These are phyloP conservation scores for Nymphicus hollandicus DNA, from an alignment of 2,113 vertebrate species.

Conservation along the genomic window DNA sequence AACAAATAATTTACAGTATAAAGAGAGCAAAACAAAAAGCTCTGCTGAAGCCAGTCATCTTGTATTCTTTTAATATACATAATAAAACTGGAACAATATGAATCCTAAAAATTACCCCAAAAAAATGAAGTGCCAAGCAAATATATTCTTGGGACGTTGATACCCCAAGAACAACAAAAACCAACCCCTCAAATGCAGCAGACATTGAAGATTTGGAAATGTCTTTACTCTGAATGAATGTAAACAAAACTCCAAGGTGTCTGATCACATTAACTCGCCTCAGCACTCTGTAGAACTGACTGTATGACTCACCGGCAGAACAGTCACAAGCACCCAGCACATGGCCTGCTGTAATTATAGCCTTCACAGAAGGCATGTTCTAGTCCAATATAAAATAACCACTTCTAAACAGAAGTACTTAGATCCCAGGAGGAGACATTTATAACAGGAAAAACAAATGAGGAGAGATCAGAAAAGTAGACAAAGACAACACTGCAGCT, in stretches of 20 bases:
- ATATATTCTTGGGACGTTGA: neutral
- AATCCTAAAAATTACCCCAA: neutral
- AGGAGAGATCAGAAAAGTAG: neutral
- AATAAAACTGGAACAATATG: neutral
- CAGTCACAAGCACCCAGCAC: slow-evolving; percentile 25
- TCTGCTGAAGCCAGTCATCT: neutral
- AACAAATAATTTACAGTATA: neutral
- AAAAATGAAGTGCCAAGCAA: neutral
- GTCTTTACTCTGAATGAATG: neutral
- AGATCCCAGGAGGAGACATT: neutral
- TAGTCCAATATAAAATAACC: neutral
- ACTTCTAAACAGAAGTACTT: neutral
- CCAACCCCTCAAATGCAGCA: neutral
- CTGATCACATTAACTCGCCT: neutral
- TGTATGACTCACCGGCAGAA: neutral
- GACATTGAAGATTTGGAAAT: neutral
- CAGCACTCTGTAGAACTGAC: neutral
- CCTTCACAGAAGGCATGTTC: slow-evolving; percentile 10
- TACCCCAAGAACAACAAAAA: neutral
- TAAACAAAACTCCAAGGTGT: neutral
- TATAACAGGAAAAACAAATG: neutral
- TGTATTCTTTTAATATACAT: neutral
- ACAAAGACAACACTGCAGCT: neutral
- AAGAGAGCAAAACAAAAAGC: neutral
- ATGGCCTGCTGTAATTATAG: neutral